Base-by-base conservation (phyloP, 2,797 vertebrate species). In the Aeoliscus strigatus region DNA sequence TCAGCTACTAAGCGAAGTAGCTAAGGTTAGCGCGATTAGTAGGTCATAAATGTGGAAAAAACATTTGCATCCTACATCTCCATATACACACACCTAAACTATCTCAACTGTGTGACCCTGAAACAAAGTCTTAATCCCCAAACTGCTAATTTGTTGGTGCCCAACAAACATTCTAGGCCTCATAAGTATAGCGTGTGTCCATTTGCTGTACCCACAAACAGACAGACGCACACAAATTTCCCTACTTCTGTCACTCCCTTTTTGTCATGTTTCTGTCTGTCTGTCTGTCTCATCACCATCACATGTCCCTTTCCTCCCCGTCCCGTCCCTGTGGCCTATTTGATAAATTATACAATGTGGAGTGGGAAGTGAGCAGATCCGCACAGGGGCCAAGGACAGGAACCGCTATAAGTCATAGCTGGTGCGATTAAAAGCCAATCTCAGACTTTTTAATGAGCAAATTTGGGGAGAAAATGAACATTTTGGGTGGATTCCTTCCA, bases 281-380 rank as follows among this genome's bases (percentile, higher is more conserved):
- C 26, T 39, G 24, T 4, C n/a, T 11, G 13, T 25, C 24, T 54
- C 41, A 16, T 45, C 41, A 41, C 29, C 36, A 28, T 54, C 66
- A 64, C 27, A 1, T 61, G 59, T 40, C 35, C 25, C 38, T 46
- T 38, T 51, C 59, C 54, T 42, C 30, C 58, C 57, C 50, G 66
- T 66, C 58, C 33, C 38, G 51, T 51, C 57, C 40, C 55, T 64
- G 43, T 71, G 70, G 44, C 77, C 70, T 71, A 73, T 70, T 77
- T 73, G 66, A 72, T 67, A 83, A 78, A 78, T 74, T 70, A 60
- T 63, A 73, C 77, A 66, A 47, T 39, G 31, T 17, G 32, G 50
- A 60, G 36, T 59, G 45, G 47, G 51, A 55, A 48, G 59, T 18
- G 56, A 53, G 46, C 36, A 60, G 43, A 51, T 35, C 36, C 44